Percentiles rank a stretch among this genome's conserved stretches.
These are phyloP conservation scores for Pandemis heparana DNA, from an alignment of 2,888 invertebrate genomes.

Conservation along the genomic window DNA sequence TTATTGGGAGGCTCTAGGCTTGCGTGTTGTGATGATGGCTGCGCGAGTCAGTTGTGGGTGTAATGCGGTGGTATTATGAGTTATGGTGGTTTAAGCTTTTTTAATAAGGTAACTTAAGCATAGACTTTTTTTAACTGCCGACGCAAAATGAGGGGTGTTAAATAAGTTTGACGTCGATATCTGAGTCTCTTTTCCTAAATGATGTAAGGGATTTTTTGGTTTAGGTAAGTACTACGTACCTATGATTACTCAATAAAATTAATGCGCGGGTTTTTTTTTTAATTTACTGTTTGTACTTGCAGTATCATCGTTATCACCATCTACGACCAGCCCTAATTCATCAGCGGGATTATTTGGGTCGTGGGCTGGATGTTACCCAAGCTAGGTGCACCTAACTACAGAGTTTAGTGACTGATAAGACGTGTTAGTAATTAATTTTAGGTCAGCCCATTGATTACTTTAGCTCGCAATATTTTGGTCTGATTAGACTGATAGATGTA, in stretches of 20 bases:
- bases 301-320: no score
- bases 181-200: no score
- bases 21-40: neutral
- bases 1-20: constrained; percentile 16
- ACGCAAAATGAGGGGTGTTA: neutral
- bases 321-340: no score
- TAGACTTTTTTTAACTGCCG: neutral
- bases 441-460: constrained; percentile 32
- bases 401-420: constrained; percentile 3
- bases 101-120: neutral
- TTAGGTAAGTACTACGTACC: no score
- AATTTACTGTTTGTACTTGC: no score
- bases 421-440: constrained; percentile 25
- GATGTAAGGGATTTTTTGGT: no score
- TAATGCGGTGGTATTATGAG: constrained; percentile 10
- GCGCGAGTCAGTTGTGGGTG: neutral
- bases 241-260: no score
- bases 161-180: neutral
- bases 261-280: no score
- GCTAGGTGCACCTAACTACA: neutral
- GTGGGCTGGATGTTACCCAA: neutral
- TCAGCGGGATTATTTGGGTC: neutral
- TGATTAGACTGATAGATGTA: constrained; percentile 15
- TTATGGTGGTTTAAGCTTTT: neutral
- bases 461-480: constrained; percentile 26